Evolutionary conservation across 1,140 invertebrate genomes (phyloP), one percentile per base, ranked within the genome.

Genomic region (Eriosoma lanigerum): DNA sequence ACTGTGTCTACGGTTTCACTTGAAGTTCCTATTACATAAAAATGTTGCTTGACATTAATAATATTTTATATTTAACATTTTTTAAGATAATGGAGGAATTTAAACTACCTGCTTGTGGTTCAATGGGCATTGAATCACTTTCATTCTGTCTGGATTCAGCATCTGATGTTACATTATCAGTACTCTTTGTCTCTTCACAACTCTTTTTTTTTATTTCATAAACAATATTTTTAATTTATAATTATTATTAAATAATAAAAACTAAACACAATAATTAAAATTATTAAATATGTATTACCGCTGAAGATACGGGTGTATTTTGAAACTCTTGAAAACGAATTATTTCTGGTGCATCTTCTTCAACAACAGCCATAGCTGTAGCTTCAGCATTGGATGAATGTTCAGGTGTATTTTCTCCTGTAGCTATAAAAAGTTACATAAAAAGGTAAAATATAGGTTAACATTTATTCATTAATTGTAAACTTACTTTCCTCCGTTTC

Each of bases 341-440:
- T 24, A 46, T 26, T 78, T 78, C 75, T 26, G 75, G 75, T 1
- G 56, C n/a, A 3, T 78, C 75, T 78, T 76, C 73, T 46, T 78
- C 75, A 48, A 62, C 56, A 78, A 78, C 17, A 26, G 56, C 24
- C 75, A 78, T 78, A 26, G 75, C 75, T 44, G 75, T 78, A 0
- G 75, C 75, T 78, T 78, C 75, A 48, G 75, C 75, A 78, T 78
- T 62, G 46, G 72, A 75, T 38, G 72, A 75, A 75, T 75, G 52
- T 75, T 78, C 75, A 26, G 75, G 75, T 48, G 75, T 78, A 48
- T 78, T 78, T 78, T 78, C 75, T 26, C 75, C 75, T 8, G 54
- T 78, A 19, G 32, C 54, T 76, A 56, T n/a, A n/a, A n/a, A n/a
- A n/a, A n/a, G n/a, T n/a, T n/a, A n/a, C n/a, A n/a, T n/a, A n/a